Evolutionary conservation across 2,113 vertebrate genomes (phyloP).

Genomic region (Campylomormyrus tamandua): DNA sequence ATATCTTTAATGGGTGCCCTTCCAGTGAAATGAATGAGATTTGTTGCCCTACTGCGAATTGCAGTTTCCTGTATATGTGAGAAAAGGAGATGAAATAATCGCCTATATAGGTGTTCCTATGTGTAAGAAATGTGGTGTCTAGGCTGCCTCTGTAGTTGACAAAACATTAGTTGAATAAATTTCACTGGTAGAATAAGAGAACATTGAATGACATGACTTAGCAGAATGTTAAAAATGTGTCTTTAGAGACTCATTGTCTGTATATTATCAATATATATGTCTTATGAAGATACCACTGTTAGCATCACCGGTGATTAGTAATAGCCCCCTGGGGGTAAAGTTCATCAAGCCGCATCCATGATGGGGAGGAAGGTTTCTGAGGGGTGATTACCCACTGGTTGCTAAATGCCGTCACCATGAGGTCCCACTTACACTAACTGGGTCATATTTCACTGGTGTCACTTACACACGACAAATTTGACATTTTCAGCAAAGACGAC

Average conservation of each 20-base stretch:
- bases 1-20: too few relatives aligned
- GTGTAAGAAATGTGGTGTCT: too few relatives aligned
- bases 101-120: too few relatives aligned
- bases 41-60: too few relatives aligned
- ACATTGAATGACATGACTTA: constrained; percentile 46
- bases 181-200: constrained; percentile 39
- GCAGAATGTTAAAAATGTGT: constrained; percentile 16
- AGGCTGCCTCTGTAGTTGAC: too few relatives aligned
- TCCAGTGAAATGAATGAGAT: too few relatives aligned
- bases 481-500: neutral
- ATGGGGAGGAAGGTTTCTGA: neutral
- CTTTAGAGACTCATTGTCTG: neutral
- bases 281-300: neutral
- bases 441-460: neutral
- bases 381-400: neutral
- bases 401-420: neutral
- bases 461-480: neutral
- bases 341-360: neutral
- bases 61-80: too few relatives aligned
- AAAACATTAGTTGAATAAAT: too few relatives aligned
- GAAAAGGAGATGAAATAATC: too few relatives aligned
- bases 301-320: neutral
- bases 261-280: neutral
- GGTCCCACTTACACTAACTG: neutral
- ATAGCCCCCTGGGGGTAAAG: neutral